Percentiles rank a stretch among this genome's conserved stretches.
phyloP scores from a whole-genome alignment of 2,113 vertebrate species.

The Eptesicus fuscus region DNA sequence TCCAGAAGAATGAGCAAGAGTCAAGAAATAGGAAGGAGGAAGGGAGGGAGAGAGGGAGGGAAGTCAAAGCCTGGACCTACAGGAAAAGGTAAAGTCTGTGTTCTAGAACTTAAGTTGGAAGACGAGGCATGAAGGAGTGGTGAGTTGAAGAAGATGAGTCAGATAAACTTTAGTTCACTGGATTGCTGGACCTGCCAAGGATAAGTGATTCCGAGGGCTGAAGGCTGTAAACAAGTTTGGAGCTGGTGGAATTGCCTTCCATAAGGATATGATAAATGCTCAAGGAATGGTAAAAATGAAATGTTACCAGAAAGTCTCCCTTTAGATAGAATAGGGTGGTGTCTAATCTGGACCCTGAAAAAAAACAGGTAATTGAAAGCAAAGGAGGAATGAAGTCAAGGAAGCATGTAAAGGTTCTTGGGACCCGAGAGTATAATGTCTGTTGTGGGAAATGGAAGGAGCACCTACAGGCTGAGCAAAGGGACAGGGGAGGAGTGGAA shows the following conservation, averaged over 20 bases:
- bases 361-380: background rate
- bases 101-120: constrained; percentile 25
- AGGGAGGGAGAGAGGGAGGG: background rate
- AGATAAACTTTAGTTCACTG: background rate
- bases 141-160: background rate
- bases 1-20: background rate
- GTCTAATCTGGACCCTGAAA: background rate
- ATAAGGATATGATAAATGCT: background rate
- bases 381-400: background rate
- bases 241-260: background rate
- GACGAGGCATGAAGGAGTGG: background rate
- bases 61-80: background rate
- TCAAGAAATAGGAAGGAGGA: background rate
- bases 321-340: background rate
- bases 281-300: background rate
- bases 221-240: background rate
- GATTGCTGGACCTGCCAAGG: background rate
- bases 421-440: background rate
- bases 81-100: background rate
- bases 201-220: background rate
- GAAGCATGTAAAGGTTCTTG: background rate
- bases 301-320: background rate
- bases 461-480: background rate
- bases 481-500: background rate
- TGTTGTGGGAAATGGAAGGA: background rate